These are phyloP conservation scores for Xiphorhynchus erythropygius DNA, from an alignment of 2,797 vertebrate species.

Conservation along the genomic window DNA sequence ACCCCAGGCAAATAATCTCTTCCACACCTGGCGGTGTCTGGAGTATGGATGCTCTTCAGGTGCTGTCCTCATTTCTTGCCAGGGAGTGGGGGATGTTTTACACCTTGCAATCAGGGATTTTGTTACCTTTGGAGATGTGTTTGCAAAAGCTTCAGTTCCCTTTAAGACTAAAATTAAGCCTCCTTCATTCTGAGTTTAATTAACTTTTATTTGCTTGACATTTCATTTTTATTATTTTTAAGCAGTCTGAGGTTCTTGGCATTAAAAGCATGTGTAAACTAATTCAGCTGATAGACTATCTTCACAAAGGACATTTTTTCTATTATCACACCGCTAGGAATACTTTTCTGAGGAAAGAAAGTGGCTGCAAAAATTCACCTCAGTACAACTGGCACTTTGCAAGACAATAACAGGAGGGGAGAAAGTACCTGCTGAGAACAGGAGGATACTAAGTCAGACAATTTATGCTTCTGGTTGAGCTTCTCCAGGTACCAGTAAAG, in stretches of 20 bases:
- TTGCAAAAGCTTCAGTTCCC: not conserved
- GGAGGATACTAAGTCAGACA: not conserved
- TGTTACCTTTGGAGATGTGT: not conserved
- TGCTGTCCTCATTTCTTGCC: not conserved
- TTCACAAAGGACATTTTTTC: not conserved
- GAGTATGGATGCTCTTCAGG: not conserved
- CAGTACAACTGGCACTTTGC: not conserved
- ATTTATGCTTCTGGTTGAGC: not conserved
- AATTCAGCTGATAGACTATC: conserved; percentile 4
- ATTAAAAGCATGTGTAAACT: conserved; percentile 38
- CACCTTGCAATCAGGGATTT: conserved; percentile 3
- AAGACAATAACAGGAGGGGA: not conserved
- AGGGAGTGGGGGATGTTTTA: not conserved
- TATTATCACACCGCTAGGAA: not conserved
- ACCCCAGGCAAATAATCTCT: not conserved
- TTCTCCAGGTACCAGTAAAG: not conserved
- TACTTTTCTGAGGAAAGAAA: not conserved
- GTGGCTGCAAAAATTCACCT: not conserved
- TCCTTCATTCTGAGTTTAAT: conserved; percentile 10
- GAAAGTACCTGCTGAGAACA: not conserved
- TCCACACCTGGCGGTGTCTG: not conserved
- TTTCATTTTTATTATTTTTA: conserved; percentile 65
- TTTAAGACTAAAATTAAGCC: conserved; percentile 47
- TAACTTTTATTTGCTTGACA: conserved; percentile 61
- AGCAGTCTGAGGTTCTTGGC: not conserved